Evolutionary conservation across 1,140 invertebrate species (phyloP), one percentile per base, ranked within the genome.

Genomic region (Drosophila quadrilineata): DNA sequence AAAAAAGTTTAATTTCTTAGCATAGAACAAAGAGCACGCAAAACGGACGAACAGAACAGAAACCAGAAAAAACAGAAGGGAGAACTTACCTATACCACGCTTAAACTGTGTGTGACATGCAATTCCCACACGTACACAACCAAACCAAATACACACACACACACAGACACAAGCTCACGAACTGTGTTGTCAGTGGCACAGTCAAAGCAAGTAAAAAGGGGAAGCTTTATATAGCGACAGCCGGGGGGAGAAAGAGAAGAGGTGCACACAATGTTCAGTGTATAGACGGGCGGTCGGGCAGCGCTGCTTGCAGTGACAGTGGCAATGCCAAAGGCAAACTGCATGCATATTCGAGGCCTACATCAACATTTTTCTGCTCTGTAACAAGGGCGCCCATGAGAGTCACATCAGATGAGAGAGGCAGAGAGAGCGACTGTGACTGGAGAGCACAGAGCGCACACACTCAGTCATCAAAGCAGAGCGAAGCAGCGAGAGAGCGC

Each of bases 331-430:
- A 84, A 85, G 66, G 57, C 64, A 67, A 62, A 62, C 60, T n/a
- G 74, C 80, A 79, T 85, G 79, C 79, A 85, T 77, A 65, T 85
- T 84, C 80, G 79, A 85, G 80, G 79, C 79, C 79, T 85, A 75
- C 79, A 86, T 85, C 79, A 85, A 85, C 79, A 85, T 79, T 85
- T 84, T 79, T 71, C 52, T 49, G 52, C 48, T 49, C 33, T 60
- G 43, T 57, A 69, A 40, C 77, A 82, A 84, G 71, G 75, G 75
- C 75, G 75, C 45, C 14, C 59, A 45, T 45, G 12, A 35, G 63
- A 62, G 49, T 14, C n/a, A 31, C 31, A 52, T 21, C 16, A 16
- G 31, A 21, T 28, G 12, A 35, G 35, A 31, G 38, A 29, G 35
- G 22, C 9, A 59, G 36, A 9, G 50, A 59, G 33, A 3, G 31